phyloP scores from a whole-genome alignment of 2,888 invertebrate genomes.

The Epinotia demarniana region DNA sequence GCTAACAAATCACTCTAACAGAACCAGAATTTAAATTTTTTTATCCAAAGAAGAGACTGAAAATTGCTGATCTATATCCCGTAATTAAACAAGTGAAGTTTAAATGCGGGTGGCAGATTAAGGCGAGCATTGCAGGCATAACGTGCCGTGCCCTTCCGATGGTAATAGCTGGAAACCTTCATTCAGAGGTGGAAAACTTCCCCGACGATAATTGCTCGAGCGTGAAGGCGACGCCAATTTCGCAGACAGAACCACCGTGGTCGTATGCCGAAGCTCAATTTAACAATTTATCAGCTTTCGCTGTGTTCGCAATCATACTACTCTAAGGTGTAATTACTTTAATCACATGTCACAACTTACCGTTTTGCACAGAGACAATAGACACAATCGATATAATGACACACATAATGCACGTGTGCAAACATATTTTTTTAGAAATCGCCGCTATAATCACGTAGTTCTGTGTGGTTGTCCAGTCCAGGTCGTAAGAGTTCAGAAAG shows the following conservation, averaged over 20 bases:
- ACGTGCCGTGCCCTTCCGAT: conserved; percentile 44
- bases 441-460: neutral
- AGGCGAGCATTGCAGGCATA: conserved; percentile 42
- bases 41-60: conserved; percentile 1
- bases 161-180: conserved; percentile 65
- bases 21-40: neutral
- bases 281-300: conserved; percentile 62
- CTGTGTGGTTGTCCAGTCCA: neutral
- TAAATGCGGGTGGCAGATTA: conserved; percentile 36
- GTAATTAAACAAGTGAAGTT: conserved; percentile 43
- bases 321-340: conserved; percentile 53
- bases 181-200: conserved; percentile 71
- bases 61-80: conserved; percentile 39
- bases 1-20: neutral
- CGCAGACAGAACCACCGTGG: conserved; percentile 48
- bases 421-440: neutral
- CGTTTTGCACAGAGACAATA: conserved; percentile 32
- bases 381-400: conserved; percentile 38
- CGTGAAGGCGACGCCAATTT: conserved; percentile 70
- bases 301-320: conserved; percentile 50
- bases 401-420: neutral
- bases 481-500: conserved; percentile 18
- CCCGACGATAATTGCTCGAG: conserved; percentile 74
- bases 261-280: conserved; percentile 61
- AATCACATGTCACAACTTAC: conserved; percentile 52